Evolutionary conservation across 2,113 vertebrate species (phyloP).

Genomic region (Clarias macrocephalus): DNA sequence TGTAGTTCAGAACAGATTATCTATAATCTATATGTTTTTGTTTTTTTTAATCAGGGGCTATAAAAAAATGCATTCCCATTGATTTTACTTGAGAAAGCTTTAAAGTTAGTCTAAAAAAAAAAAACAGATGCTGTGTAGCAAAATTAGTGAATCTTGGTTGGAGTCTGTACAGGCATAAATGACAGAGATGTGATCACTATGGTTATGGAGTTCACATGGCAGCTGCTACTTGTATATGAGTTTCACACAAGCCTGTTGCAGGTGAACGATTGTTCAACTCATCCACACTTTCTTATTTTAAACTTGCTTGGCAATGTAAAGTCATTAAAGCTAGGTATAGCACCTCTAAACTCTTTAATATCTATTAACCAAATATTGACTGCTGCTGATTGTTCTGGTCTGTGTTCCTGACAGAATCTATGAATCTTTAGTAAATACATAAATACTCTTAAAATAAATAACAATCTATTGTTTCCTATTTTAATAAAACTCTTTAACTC

Average conservation of each 20-base stretch:
- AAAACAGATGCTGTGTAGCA: background rate
- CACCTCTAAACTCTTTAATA: background rate
- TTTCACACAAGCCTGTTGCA: background rate
- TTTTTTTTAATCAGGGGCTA: background rate
- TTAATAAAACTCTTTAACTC: background rate
- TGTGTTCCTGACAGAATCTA: background rate
- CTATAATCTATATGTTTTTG: too few relatives aligned
- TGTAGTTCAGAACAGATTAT: background rate
- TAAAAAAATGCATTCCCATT: background rate
- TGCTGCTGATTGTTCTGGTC: background rate
- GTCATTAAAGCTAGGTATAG: background rate
- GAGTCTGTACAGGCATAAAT: background rate
- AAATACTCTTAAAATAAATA: background rate
- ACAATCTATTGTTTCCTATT: background rate
- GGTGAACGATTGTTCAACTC: background rate
- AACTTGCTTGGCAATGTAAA: background rate
- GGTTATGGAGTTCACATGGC: background rate
- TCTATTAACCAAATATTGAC: background rate
- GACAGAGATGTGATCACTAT: background rate
- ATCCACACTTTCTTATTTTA: background rate
- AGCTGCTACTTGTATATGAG: background rate
- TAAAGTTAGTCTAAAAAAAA: background rate
- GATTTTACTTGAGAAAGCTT: background rate
- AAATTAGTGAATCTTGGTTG: background rate
- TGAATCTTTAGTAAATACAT: background rate